These are phyloP conservation scores for Tholera decimalis DNA, from an alignment of 2,888 invertebrate species.

Conservation along the genomic window DNA sequence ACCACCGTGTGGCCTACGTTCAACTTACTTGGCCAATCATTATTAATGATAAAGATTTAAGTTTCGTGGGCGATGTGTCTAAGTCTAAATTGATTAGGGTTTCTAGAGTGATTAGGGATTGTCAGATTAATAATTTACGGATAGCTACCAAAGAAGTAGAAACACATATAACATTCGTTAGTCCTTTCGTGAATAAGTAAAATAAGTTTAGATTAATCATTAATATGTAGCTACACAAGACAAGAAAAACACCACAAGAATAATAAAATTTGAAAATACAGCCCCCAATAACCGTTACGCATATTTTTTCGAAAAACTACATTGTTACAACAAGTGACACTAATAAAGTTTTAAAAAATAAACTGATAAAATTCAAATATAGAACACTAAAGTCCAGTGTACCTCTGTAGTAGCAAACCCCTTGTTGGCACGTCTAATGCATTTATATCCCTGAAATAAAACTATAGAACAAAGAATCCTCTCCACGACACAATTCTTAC, in stretches of 20 bases:
- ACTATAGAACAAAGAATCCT: slow-evolving; percentile 4
- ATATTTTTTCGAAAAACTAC: too few relatives aligned
- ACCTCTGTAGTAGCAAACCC: background rate
- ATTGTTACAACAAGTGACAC: too few relatives aligned
- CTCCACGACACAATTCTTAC: slow-evolving; percentile 26
- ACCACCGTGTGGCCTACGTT: background rate
- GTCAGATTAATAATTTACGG: slow-evolving; percentile 8
- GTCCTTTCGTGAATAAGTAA: background rate
- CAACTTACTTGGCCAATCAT: background rate
- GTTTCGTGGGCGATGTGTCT: slow-evolving; percentile 28
- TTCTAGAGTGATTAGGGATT: slow-evolving; percentile 15
- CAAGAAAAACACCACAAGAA: background rate
- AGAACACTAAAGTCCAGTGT: background rate
- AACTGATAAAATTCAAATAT: background rate
- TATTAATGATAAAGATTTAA: slow-evolving; percentile 15
- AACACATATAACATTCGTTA: slow-evolving; percentile 18
- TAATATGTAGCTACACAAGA: background rate
- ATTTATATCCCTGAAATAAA: slow-evolving; percentile 19
- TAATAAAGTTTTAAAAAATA: too few relatives aligned
- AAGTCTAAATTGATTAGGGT: slow-evolving; percentile 27
- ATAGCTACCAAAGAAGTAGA: slow-evolving; percentile 9
- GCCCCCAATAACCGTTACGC: too few relatives aligned
- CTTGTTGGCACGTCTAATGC: slow-evolving; percentile 4
- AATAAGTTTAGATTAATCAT: background rate
- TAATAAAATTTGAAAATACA: background rate